Evolutionary conservation across 2,797 vertebrate species (phyloP), one percentile per base, ranked within the genome.

Genomic region (Sternotherus odoratus): DNA sequence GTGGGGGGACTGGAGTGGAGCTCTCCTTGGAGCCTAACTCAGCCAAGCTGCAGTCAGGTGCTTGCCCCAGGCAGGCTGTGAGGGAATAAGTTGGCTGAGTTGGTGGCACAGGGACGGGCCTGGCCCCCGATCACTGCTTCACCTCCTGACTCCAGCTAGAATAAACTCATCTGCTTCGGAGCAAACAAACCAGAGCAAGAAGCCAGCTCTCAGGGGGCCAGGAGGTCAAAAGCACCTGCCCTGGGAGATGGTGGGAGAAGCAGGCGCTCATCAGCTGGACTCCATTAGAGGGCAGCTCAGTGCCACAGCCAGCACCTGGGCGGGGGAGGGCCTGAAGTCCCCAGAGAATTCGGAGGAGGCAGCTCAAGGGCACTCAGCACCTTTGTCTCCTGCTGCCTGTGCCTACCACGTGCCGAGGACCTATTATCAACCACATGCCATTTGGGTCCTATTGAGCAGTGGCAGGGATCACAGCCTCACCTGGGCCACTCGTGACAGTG

Each of bases 391-490:
- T 39, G 36, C 36, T 72, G 24, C 69, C 39, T 74, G 39, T 12
- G 2, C 69, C 69, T 74, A 39, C 69, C 69, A 74, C 5, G 13
- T 69, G 19, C 66, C 17, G 9, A 69, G 36, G 66, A 69, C 17
- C n/a, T 66, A 33, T 16, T 19, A n/a, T 9, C 30, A 36, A 16
- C 19, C 36, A 69, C 36, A 19, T 24, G 39, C 66, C 36, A 39
- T 23, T 2, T 1, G 8, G 36, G 69, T 36, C 10, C 23, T 36
- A n/a, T 8, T 43, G 69, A 24, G 36, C 39, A 3, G 6, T 1
- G 6, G 69, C 17, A 24, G 11, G 21, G 39, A 19, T 8, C n/a
- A 36, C 6, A 6, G 39, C 36, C 39, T 72, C 39, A 21, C 69
- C 69, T 74, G 24, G 39, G 69, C 23, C 69, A 24, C 12, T 13